These are phyloP conservation scores for Huso huso DNA, from an alignment of 2,797 vertebrate species.

Conservation along the genomic window DNA sequence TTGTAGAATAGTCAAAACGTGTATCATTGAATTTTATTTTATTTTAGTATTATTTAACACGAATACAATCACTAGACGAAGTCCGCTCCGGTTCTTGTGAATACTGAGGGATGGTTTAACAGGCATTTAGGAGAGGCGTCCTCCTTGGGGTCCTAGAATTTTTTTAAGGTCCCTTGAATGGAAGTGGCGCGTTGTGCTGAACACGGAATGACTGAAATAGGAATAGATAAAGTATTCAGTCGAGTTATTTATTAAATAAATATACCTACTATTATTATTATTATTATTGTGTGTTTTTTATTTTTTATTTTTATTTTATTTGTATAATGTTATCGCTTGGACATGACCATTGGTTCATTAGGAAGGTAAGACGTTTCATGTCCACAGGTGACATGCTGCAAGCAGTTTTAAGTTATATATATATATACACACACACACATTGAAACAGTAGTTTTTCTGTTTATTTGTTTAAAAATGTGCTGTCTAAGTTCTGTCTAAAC, in stretches of 20 bases:
- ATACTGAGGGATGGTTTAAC: constrained; percentile 10
- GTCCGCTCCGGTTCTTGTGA: too few species aligned
- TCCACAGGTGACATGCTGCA: not conserved
- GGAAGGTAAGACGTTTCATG: constrained; percentile 51
- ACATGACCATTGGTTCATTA: constrained; percentile 57
- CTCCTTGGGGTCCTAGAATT: constrained; percentile 41
- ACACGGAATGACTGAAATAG: constrained; percentile 10
- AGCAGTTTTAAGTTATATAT: too few species aligned
- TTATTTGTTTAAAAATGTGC: not conserved
- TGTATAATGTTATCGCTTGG: constrained; percentile 48
- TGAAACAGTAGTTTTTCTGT: not conserved
- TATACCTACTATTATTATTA: too few species aligned
- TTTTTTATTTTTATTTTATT: not conserved
- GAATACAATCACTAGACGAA: too few species aligned
- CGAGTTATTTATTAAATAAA: too few species aligned
- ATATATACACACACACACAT: not conserved
- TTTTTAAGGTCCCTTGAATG: constrained; percentile 56
- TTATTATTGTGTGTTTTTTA: too few species aligned
- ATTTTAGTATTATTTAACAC: too few species aligned
- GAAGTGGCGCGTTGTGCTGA: constrained; percentile 57
- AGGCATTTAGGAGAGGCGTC: constrained; percentile 51
- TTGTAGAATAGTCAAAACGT: too few species aligned
- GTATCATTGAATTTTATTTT: too few species aligned
- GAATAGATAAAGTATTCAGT: too few species aligned
- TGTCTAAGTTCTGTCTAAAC: too few species aligned